phyloP scores from a whole-genome alignment of 1,140 invertebrate genomes.

The Heliconius eleuchia region DNA sequence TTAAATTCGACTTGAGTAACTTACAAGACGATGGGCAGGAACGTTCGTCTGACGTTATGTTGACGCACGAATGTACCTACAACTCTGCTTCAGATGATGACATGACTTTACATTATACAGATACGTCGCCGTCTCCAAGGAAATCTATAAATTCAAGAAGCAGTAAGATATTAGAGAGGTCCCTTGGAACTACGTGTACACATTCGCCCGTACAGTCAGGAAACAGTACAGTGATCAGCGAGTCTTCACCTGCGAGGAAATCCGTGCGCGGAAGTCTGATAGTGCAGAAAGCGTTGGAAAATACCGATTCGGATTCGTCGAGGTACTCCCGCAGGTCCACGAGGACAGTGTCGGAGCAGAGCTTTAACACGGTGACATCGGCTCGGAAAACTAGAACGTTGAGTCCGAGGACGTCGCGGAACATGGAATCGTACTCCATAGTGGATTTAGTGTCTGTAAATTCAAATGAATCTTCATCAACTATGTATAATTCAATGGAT shows the following conservation, averaged over 20 bases:
- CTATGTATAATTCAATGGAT: conserved; percentile 53
- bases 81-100: conserved; percentile 36
- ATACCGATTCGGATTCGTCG: conserved; percentile 15
- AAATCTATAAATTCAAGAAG: conserved; percentile 51
- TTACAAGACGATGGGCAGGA: conserved; percentile 43
- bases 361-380: conserved; percentile 38
- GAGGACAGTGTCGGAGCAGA: conserved; percentile 34
- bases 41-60: conserved; percentile 41
- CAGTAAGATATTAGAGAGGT: conserved; percentile 51
- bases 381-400: conserved; percentile 38
- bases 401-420: conserved; percentile 39
- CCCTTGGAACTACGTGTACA: conserved; percentile 40
- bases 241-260: conserved; percentile 44
- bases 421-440: conserved; percentile 63
- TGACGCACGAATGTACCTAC: conserved; percentile 15
- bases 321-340: conserved; percentile 29
- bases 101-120: conserved; percentile 54
- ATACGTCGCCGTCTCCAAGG: conserved; percentile 49
- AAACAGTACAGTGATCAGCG: neutral
- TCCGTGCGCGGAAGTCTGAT: conserved; percentile 52
- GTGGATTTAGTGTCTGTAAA: conserved; percentile 66
- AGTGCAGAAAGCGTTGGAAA: conserved; percentile 49
- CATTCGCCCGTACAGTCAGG: conserved; percentile 1
- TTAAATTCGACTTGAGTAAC: conserved; percentile 71
- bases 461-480: conserved; percentile 45